Conservation (phyloP, 2,888 invertebrate species). For the Lithosia quadra region DNA sequence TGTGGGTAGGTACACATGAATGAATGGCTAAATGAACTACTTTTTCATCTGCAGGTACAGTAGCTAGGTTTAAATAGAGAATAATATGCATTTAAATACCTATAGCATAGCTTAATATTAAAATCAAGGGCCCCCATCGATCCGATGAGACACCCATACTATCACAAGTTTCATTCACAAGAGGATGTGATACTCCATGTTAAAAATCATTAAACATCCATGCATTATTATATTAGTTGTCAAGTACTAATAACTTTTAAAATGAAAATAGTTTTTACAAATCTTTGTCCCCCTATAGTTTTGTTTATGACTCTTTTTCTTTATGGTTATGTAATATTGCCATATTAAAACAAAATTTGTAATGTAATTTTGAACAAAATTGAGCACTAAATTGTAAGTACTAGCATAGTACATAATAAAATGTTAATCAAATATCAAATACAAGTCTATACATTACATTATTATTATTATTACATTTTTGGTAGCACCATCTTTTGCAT, state of each 20-base stretch:
- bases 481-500: constrained; percentile 3
- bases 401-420: background rate
- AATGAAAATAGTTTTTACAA: background rate
- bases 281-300: no score
- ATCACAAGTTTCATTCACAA: background rate
- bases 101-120: background rate
- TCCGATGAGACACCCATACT: background rate
- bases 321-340: no score
- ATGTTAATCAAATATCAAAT: no score
- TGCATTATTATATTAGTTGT: background rate
- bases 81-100: background rate
- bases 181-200: background rate
- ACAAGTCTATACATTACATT: background rate
- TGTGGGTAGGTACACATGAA: background rate
- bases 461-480: background rate
- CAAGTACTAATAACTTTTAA: background rate
- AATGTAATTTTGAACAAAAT: background rate
- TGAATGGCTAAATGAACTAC: background rate
- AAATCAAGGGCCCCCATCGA: background rate
- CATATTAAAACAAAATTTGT: background rate
- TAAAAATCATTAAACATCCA: background rate
- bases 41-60: background rate
- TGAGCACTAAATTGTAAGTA: background rate
- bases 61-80: background rate
- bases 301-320: background rate